These are phyloP conservation scores for Bursaphelenchus okinawaensis DNA, from an alignment of 2,888 invertebrate species.

Conservation along the genomic window DNA sequence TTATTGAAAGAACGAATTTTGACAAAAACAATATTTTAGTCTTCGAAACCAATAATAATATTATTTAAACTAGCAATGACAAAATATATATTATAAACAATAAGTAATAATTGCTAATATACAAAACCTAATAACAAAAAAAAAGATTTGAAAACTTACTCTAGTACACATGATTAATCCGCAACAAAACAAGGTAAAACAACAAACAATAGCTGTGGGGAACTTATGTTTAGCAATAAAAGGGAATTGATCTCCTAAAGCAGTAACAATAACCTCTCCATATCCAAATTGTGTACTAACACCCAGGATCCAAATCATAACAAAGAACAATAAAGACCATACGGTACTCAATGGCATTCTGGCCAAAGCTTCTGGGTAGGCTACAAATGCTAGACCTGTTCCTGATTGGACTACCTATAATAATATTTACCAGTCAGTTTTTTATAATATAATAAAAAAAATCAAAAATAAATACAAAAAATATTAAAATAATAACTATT, in stretches of 20 bases:
- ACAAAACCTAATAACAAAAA: background rate
- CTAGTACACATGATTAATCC: conserved; percentile 40
- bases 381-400: conserved; percentile 59
- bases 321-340: conserved; percentile 59
- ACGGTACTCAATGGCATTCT: conserved; percentile 59
- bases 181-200: conserved; percentile 26
- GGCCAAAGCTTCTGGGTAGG: conserved; percentile 58
- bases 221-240: conserved; percentile 27
- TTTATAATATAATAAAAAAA: background rate
- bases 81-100: background rate
- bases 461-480: background rate
- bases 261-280: conserved; percentile 7
- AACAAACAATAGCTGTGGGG: conserved; percentile 29
- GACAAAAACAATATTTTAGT: too few relatives aligned
- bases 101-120: background rate
- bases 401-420: conserved; percentile 28
- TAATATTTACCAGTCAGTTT: conserved; percentile 2
- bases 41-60: too few relatives aligned
- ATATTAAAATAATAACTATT: background rate
- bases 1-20: too few relatives aligned
- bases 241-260: conserved; percentile 37
- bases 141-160: conserved; percentile 20
- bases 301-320: conserved; percentile 59
- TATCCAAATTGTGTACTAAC: conserved; percentile 43
- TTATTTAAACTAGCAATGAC: too few relatives aligned